These are phyloP conservation scores for Ceratosolen solmsi DNA, from an alignment of 1,140 invertebrate genomes.

Conservation along the genomic window DNA sequence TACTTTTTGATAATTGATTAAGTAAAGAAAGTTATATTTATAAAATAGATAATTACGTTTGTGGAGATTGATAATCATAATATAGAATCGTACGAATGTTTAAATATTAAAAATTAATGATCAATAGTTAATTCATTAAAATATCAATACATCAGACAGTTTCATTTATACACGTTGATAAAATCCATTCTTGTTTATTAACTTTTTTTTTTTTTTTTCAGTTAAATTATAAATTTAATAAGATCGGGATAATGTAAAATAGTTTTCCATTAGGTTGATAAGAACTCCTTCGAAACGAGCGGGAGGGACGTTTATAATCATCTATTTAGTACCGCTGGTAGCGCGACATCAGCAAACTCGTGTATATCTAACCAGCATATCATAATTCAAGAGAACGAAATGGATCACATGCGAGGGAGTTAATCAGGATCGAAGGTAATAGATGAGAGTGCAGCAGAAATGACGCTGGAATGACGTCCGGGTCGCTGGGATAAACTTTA, in stretches of 20 bases:
- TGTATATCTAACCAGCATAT: neutral
- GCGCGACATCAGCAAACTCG: conserved; percentile 6
- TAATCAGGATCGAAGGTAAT: conserved; percentile 62
- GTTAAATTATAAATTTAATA: conserved; percentile 14
- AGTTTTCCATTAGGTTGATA: conserved; percentile 21
- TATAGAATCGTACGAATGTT: no score
- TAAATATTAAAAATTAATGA: no score
- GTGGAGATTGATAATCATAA: no score
- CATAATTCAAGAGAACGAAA: conserved; percentile 47
- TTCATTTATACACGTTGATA: neutral
- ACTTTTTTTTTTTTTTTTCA: no score
- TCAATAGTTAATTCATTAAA: no score
- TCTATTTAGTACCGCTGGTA: conserved; percentile 22
- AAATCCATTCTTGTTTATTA: no score
- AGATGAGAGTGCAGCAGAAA: conserved; percentile 53
- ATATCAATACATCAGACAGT: neutral
- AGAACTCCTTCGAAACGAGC: neutral
- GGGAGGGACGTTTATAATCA: conserved; percentile 11
- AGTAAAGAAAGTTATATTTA: no score
- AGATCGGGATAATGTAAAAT: neutral
- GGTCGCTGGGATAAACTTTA: conserved; percentile 48
- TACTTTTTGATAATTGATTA: no score
- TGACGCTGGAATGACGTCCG: conserved; percentile 50
- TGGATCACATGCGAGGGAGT: conserved; percentile 53
- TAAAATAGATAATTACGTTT: no score